Evolutionary conservation across 2,113 vertebrate species (phyloP), one percentile per base, ranked within the genome.

Genomic region (Pipa parva): DNA sequence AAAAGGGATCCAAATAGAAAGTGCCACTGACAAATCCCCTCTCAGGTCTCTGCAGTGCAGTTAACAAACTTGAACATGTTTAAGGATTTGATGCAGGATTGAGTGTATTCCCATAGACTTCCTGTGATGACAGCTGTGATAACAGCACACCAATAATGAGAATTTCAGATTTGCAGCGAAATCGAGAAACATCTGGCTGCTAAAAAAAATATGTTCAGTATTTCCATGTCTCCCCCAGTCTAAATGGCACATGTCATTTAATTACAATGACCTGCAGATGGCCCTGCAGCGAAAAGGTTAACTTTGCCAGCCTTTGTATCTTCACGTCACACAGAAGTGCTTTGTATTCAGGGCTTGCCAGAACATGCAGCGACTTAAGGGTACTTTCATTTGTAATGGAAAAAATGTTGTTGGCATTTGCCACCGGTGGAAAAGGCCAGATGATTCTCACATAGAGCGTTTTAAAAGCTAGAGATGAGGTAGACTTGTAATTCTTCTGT

Each of bases 341-440:
- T 60, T 69, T 69, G 65, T 69, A 60, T 60, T 69, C 65, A 3
- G 20, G 31, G 45, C 65, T 28, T 69, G 48, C 64, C 64, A 59
- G 29, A 21, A 57, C 37, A 66, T 33, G 63, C 64, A 60, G 6
- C 60, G 65, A 69, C 25, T 60, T 56, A 51, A 27, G 48, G 65
- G 31, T 60, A 69, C 57, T 69, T 60, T 52, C 45, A 52, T 20
- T 60, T 42, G 48, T 24, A 60, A 37, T 42, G 65, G 65, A 69
- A 69, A 42, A 69, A 52, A 60, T 69, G 31, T 45, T 52, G 48
- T 11, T 69, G 57, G 65, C 57, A 60, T 69, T 68, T 59, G 45
- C 64, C 64, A 50, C n/a, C 37, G 7, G 49, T 36, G 20, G 46
- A 11, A 21, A 11, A 52, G 48, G 10, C 18, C 46, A 51, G 25